Evolutionary conservation across 1,140 invertebrate genomes (phyloP).

Genomic region (Ceratina japonica): DNA sequence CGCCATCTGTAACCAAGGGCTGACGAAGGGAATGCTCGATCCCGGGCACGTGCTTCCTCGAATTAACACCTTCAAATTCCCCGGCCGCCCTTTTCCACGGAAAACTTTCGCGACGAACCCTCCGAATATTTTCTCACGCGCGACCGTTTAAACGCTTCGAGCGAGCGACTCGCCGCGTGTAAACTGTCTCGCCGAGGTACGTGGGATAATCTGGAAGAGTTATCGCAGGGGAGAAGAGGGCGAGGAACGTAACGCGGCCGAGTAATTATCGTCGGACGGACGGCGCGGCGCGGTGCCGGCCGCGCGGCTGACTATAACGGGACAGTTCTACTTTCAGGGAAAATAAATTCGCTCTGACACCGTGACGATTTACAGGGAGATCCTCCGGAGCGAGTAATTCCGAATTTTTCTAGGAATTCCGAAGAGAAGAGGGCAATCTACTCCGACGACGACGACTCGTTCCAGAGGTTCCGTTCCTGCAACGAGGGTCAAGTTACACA

Average conservation of each 20-base stretch:
- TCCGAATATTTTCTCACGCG: no score
- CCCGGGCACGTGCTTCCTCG: constrained; percentile 64
- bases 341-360: constrained; percentile 14
- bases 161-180: no score
- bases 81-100: no score
- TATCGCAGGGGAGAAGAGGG: no score
- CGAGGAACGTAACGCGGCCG: background rate
- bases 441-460: constrained; percentile 44
- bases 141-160: no score
- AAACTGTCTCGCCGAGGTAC: no score
- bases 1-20: constrained; percentile 66
- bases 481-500: constrained; percentile 59
- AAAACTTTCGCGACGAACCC: no score
- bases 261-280: background rate
- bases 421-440: constrained; percentile 29
- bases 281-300: background rate
- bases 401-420: constrained; percentile 21
- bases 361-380: background rate
- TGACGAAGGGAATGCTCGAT: constrained; percentile 65
- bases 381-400: constrained; percentile 6
- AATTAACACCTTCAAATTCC: constrained; percentile 43
- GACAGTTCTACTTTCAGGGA: background rate
- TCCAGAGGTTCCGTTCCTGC: constrained; percentile 28
- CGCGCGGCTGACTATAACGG: constrained; percentile 3
- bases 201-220: no score